Evolutionary conservation across 2,113 vertebrate genomes (phyloP).

Genomic region (Benitochromis conjunctus): DNA sequence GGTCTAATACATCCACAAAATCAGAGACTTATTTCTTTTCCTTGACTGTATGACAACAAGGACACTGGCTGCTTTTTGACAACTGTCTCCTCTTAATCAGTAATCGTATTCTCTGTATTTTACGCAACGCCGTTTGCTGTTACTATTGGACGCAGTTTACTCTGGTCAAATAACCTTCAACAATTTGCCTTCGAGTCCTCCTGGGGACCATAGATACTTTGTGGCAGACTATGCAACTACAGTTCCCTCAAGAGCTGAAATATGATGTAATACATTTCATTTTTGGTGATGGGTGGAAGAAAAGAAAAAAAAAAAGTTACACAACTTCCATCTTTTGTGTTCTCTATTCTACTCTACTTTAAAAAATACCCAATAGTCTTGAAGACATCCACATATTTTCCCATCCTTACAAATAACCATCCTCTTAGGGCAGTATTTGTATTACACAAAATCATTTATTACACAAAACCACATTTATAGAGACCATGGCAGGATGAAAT

Average conservation of each 20-base stretch:
- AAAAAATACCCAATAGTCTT: background rate
- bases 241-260: background rate
- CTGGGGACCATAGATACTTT: background rate
- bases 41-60: background rate
- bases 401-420: background rate
- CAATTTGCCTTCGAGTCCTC: background rate
- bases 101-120: background rate
- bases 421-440: background rate
- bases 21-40: rapidly evolving
- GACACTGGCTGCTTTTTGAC: background rate
- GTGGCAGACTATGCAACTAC: background rate
- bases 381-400: background rate
- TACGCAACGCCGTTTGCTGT: rapidly evolving
- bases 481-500: background rate
- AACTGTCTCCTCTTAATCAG: background rate
- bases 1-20: background rate
- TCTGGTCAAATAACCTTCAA: background rate
- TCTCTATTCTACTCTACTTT: background rate
- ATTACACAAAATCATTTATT: background rate
- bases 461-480: background rate
- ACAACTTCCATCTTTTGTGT: background rate
- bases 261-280: background rate
- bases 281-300: background rate
- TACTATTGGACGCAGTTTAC: background rate
- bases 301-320: background rate